Evolutionary conservation across 2,113 vertebrate species (phyloP).

Genomic region (Zosterops hypoxanthus): DNA sequence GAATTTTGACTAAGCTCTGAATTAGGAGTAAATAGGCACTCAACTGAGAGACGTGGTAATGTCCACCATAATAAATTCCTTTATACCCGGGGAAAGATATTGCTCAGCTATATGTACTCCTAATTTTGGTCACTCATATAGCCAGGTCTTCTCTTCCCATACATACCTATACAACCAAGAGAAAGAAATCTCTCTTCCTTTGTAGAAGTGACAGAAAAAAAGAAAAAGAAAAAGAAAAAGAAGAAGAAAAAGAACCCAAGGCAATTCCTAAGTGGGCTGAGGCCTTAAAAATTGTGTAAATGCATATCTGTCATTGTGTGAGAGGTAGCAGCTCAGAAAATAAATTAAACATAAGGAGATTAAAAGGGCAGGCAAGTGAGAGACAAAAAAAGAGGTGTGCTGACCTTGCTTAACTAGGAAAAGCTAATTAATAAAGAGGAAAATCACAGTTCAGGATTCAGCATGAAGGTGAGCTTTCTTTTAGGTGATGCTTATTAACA

Average conservation of each 20-base stretch:
- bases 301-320: neutral
- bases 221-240: neutral
- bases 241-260: neutral
- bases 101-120: neutral
- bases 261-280: neutral
- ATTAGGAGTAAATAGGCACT: neutral
- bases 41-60: neutral
- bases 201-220: neutral
- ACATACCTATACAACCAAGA: neutral
- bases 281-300: neutral
- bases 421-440: conserved; percentile 53
- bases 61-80: neutral
- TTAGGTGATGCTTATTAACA: neutral
- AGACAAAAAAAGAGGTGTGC: conserved; percentile 6
- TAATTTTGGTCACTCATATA: neutral
- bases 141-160: neutral
- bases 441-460: neutral
- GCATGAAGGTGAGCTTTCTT: neutral
- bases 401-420: conserved; percentile 48
- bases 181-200: neutral
- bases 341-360: conserved; percentile 53
- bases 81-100: neutral
- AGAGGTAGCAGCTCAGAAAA: conserved; percentile 14
- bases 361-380: conserved; percentile 19
- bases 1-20: neutral